Base-by-base conservation (phyloP, 2,888 invertebrate genomes). In the Creontiades dilutus region DNA sequence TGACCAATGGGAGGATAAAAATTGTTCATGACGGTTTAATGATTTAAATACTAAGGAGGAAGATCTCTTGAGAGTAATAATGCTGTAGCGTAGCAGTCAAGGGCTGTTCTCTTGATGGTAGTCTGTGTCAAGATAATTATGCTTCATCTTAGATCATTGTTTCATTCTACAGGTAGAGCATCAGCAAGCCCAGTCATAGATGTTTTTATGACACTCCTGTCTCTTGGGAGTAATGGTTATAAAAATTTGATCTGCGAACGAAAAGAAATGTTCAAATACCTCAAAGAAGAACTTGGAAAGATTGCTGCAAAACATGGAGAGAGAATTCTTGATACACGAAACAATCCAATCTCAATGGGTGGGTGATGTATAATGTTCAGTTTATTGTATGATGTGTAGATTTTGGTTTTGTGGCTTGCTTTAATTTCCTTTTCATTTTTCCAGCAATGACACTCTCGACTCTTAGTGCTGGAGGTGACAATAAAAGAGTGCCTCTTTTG, bases 301-400 rank as follows among this genome's bases (percentile, higher is more conserved):
- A 93, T 96, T 91, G 95, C 96, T 2, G 91, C 93, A 5, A 93
- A 93, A 86, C 94, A 95, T 92, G 94, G 94, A 0, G 96, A 96
- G 92, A 93, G 94, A 90, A 93, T 96, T 7, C 93, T 96, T 1
- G 93, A 94, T 47, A 95, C 95, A 16, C 94, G 94, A 92, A 94
- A 94, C 88, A 97, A 97, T 93, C 95, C 95, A 2, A 96, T 97
- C 92, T 97, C 97, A 0, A 93, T 96, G 92, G 96, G 96, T 94
- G n/a, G 47, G 81, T 46, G 52, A 11, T 52, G 23, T 19, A 0
- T 23, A 0, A 11, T 57, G 19, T 57, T 57, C 16, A 68, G 0
- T 27, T 12, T 68, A 52, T 37, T 37, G 37, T 4, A 37, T 37
- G 7, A 37, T 37, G 37, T 37, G 37, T 37, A 37, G 37, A 37